phyloP scores from a whole-genome alignment of 2,888 invertebrate species.

The Euzetes globulus region DNA sequence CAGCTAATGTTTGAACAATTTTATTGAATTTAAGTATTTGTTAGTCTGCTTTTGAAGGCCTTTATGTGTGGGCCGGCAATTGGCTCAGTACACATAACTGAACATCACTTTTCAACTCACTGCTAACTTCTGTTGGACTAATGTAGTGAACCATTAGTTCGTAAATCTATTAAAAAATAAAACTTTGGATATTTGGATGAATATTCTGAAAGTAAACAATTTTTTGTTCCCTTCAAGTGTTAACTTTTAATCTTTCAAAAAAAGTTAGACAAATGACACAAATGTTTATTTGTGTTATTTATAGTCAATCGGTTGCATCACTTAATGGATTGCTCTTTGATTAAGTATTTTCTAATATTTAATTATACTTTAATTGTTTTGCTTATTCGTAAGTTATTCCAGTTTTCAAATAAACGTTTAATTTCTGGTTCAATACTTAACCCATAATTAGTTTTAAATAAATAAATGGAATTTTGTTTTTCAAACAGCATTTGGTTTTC shows the following conservation, averaged over 20 bases:
- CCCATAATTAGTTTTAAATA: background rate
- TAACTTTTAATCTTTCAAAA: background rate
- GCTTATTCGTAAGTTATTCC: background rate
- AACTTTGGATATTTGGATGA: background rate
- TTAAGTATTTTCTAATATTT: background rate
- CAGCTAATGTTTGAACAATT: background rate
- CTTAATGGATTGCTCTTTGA: background rate
- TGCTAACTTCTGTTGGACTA: constrained; percentile 4
- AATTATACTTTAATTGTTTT: background rate
- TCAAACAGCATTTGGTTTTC: background rate
- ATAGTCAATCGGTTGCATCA: background rate
- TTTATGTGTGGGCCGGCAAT: background rate
- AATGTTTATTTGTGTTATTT: constrained; percentile 2
- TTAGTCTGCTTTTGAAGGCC: background rate
- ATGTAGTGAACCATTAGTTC: background rate
- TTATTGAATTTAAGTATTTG: background rate
- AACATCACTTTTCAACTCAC: background rate
- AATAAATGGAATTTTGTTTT: background rate
- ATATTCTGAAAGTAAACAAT: constrained; percentile 3
- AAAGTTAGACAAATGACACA: background rate
- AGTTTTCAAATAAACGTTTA: background rate
- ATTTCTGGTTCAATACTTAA: background rate
- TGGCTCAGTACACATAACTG: background rate
- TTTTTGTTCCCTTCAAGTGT: background rate
- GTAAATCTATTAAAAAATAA: background rate